Evolutionary conservation across 2,888 invertebrate species (phyloP), one percentile per base, ranked within the genome.

Genomic region (Diaphora mendica): DNA sequence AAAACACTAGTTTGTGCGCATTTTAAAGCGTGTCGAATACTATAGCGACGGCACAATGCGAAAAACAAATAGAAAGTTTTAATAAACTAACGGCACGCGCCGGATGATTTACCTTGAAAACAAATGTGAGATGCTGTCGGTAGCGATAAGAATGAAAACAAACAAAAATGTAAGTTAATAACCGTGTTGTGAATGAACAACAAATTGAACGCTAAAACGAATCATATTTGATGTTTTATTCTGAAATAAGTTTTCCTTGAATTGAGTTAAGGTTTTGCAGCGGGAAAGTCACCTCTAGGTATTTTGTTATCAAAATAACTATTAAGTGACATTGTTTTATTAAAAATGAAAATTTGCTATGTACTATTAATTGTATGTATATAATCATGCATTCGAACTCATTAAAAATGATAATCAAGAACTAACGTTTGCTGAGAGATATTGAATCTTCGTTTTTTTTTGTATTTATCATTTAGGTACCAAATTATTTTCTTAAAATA

Each of bases 91-190:
- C 79, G 85, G 88, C 84, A 74, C 81, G 80, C 85, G 86, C 85
- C 88, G 85, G 82, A 86, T 86, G 87, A 90, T 89, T 95, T 95
- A 95, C 95, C 95, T 95, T 94, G 91, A 95, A 95, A 88, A 91
- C 90, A 93, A 92, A 94, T 91, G 94, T 93, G 93, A 93, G 93
- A 92, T 93, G 94, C 95, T 95, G 95, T 90, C 93, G 92, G 94
- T 94, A 90, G 95, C 94, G 89, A 94, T 92, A 93, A 90, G 88
- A 87, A 92, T 91, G 90, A 88, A 90, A 92, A 91, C 90, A 55
- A 55, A 69, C 88, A 88, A 85, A 90, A 89, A 87, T 79, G 79
- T 89, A 88, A 82, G 83, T 89, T 90, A 90, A 87, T 89, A 55
- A 86, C 77, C 79, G 75, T 74, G 23, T n/a, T 69, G 62, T 42